Base-by-base conservation (phyloP, 2,888 invertebrate species). In the Habroteleia sp. region DNA sequence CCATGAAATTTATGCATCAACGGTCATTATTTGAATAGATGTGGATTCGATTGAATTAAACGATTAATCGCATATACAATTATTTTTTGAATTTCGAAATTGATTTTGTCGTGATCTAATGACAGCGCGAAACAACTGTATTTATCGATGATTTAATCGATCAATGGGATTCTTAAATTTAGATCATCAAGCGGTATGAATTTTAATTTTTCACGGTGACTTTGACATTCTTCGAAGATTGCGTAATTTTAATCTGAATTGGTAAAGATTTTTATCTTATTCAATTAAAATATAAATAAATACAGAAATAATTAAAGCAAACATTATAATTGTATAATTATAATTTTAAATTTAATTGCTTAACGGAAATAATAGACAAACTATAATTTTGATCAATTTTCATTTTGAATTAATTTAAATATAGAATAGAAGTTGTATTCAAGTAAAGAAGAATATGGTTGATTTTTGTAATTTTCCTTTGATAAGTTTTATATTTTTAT, bases 31-130 rank as follows among this genome's bases (percentile, higher is more conserved):
- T 13, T 10, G 23, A 31, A 20, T 20, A 20, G 17, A 33, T 48
- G 31, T 17, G 50, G 35, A 35, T 50, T 23, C 7, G 14, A 52
- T 50, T 31, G 23, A 46, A 29, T 46, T 29, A n/a, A n/a, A n/a
- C n/a, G n/a, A n/a, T n/a, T n/a, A n/a, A n/a, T n/a, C n/a, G n/a
- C n/a, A n/a, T n/a, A n/a, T n/a, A n/a, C n/a, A n/a, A n/a, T n/a
- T n/a, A n/a, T n/a, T n/a, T n/a, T 23, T 42, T 13, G 42, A 6
- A 29, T 46, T 2, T 37, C n/a, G 16, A 3, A 17, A 37, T 37
- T 37, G 37, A 37, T 37, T 37, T 8, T 8, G 16, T 37, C 20
- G 5, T n/a, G n/a, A 10, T 20, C 31, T 0, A 13, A 23, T 23
- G 29, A 35, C 10, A 13, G 7, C 14, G 50, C 5, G 10, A n/a